Percentiles rank a stretch among this genome's conserved stretches.
Conservation (phyloP, 2,888 invertebrate species). For the Aricia artaxerxes region DNA sequence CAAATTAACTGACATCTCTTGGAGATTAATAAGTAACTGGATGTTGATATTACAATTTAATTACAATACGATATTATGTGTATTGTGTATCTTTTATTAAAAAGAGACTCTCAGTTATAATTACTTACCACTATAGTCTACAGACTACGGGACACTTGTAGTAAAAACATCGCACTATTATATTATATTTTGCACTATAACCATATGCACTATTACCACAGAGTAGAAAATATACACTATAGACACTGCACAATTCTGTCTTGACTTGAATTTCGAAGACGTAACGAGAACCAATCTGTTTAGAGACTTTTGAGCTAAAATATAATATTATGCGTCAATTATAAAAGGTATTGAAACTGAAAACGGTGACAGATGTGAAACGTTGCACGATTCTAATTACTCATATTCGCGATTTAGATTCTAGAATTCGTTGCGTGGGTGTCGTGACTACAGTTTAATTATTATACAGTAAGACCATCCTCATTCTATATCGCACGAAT, state of each 20-base stretch:
- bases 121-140: background rate
- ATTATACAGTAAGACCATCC: background rate
- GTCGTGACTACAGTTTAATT: constrained; percentile 13
- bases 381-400: background rate
- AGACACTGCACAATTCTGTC: background rate
- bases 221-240: background rate
- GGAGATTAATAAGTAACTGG: too few relatives aligned
- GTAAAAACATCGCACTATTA: background rate
- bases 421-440: constrained; percentile 53
- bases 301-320: background rate
- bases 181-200: background rate
- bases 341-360: background rate
- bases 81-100: too few relatives aligned
- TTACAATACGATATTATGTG: too few relatives aligned
- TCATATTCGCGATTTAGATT: constrained; percentile 41
- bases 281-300: background rate
- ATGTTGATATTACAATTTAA: too few relatives aligned
- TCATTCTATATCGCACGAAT: background rate
- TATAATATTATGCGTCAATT: background rate
- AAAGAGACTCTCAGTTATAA: too few relatives aligned
- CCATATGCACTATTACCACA: background rate
- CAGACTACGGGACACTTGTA: background rate
- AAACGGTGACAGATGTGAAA: constrained; percentile 8
- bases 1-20: too few relatives aligned
- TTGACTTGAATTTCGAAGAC: background rate